Evolutionary conservation across 2,113 vertebrate species (phyloP), one percentile per base, ranked within the genome.

Genomic region (Marmota monax): DNA sequence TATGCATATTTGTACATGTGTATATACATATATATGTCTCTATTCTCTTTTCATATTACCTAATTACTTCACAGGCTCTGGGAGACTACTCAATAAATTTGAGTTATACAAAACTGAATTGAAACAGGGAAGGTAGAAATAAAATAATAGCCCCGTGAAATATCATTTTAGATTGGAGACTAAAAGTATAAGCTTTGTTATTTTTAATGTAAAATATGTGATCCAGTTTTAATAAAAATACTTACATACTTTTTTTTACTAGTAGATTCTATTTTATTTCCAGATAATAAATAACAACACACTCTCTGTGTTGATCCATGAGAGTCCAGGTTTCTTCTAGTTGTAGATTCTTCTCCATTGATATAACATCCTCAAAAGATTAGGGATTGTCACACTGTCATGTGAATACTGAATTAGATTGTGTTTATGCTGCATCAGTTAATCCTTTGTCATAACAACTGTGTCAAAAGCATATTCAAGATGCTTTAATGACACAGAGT

Each of bases 101-200:
- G 8, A 17, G 7, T 65, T 82, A 73, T 2, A 42, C 16, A 67
- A 23, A 94, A 84, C 37, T 94, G n/a, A 96, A 91, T 1, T 95
- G 22, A 95, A 96, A 95, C n/a, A 82, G 25, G 70, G 65, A 90
- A 5, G 79, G 61, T 77, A 95, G 63, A 92, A 92, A 96, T 91
- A 94, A 92, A 96, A 92, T 58, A 84, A 67, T 56, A 34, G 63
- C 53, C 16, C 73, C 56, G 13, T 84, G 39, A 94, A 92, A n/a
- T 82, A 73, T 42, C 39, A 88, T 94, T 90, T 92, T 63, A 86
- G 80, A 77, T 27, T 90, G 32, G 1, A 84, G 18, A 87, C 18
- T 45, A 84, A 90, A 84, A 76, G 37, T 76, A 89, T 18, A 83
- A 92, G 6, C n/a, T 84, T 83, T 45, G n/a, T 37, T 51, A 23